Evolutionary conservation across 2,113 vertebrate genomes (phyloP).

Genomic region (Lutjanus erythropterus): DNA sequence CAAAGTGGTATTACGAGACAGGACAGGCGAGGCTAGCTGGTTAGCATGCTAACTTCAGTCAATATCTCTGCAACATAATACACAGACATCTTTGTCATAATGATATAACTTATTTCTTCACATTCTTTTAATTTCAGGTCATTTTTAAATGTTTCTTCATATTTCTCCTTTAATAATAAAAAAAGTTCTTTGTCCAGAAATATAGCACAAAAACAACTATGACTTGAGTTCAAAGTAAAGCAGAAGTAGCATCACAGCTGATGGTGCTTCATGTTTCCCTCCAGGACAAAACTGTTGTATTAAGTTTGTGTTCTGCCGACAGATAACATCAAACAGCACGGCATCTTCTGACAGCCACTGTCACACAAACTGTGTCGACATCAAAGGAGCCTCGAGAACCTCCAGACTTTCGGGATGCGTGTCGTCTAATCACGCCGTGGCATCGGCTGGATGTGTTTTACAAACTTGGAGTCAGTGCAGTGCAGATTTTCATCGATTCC

Average conservation of each 20-base stretch:
- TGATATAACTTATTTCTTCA: too few species aligned
- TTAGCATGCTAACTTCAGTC: too few species aligned
- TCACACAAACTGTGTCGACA: constrained; percentile 37
- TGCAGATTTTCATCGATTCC: not conserved
- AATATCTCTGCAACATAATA: too few species aligned
- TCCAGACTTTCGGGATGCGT: constrained; percentile 24
- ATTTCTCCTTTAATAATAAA: too few species aligned
- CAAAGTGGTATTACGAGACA: too few species aligned
- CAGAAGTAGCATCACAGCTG: not conserved
- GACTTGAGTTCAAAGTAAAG: not conserved
- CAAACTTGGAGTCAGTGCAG: constrained; percentile 2
- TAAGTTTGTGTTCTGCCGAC: constrained; percentile 25
- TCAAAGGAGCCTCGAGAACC: constrained; percentile 24
- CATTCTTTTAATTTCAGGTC: too few species aligned
- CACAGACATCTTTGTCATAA: too few species aligned
- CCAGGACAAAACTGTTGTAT: constrained; percentile 4
- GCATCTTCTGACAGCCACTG: constrained; percentile 39
- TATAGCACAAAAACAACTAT: not conserved
- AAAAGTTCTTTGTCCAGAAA: not conserved
- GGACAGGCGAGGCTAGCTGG: too few species aligned
- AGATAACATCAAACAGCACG: constrained; percentile 37
- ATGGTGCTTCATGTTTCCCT: not conserved
- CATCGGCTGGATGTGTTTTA: not conserved
- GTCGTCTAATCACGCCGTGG: not conserved
- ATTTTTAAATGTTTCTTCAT: too few species aligned